Evolutionary conservation across 2,888 invertebrate species (phyloP).

Genomic region (Cerastis leucographa): DNA sequence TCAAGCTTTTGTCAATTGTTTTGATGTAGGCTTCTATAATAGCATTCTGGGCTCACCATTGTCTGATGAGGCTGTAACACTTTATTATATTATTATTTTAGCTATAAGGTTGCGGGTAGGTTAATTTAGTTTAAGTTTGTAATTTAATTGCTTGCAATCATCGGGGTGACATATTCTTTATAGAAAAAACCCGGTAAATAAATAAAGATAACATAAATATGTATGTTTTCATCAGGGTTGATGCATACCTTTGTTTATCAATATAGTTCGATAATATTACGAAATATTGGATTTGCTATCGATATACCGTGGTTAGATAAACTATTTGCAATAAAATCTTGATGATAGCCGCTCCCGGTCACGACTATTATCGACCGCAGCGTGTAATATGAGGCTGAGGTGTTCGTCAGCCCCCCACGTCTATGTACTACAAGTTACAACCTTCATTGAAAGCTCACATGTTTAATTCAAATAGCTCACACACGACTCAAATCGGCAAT

Average conservation of each 20-base stretch:
- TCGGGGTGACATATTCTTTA: no score
- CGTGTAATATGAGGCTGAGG: slow-evolving; percentile 36
- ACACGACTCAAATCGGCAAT: slow-evolving; percentile 78
- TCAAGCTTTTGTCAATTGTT: background rate
- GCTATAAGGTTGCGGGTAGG: no score
- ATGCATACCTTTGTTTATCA: slow-evolving; percentile 56
- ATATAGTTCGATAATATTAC: slow-evolving; percentile 32
- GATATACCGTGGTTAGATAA: slow-evolving; percentile 47
- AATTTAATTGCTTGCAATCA: no score
- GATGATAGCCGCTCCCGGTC: slow-evolving; percentile 64
- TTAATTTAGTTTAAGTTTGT: no score
- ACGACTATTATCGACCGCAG: slow-evolving; percentile 58
- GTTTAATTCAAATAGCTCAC: slow-evolving; percentile 78
- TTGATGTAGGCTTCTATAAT: background rate
- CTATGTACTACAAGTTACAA: slow-evolving; percentile 57
- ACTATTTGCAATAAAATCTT: slow-evolving; percentile 59
- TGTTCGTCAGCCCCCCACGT: slow-evolving; percentile 63
- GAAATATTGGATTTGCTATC: slow-evolving; percentile 45
- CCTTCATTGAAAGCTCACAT: slow-evolving; percentile 71
- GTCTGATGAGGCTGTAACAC: background rate
- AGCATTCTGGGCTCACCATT: background rate
- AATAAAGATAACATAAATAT: no score
- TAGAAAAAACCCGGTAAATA: no score
- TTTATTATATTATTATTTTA: background rate
- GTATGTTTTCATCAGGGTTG: slow-evolving; percentile 62